Conservation (phyloP, 2,113 vertebrate species). For the Amblyopsis rosae region DNA sequence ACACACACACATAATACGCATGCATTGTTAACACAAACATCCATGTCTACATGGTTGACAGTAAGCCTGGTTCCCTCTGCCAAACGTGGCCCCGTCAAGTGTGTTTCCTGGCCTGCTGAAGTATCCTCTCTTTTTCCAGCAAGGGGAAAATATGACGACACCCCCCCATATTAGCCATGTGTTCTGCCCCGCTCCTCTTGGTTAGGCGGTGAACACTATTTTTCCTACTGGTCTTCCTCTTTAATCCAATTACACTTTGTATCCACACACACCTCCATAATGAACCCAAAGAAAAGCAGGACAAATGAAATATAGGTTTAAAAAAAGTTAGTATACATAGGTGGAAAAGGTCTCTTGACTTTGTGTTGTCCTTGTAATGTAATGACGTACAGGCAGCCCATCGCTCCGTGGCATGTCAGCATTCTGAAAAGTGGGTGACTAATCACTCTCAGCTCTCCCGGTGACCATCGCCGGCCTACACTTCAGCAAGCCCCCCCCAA, state of each 20-base stretch:
- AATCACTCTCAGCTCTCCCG: slow-evolving; percentile 1
- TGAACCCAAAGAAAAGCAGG: too few species aligned
- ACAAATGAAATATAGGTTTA: too few species aligned
- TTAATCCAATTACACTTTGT: neutral
- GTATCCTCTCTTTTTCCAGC: slow-evolving; percentile 24
- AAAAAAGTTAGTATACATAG: too few species aligned
- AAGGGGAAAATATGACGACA: slow-evolving; percentile 58
- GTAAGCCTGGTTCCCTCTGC: slow-evolving; percentile 41
- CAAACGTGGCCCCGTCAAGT: slow-evolving; percentile 60
- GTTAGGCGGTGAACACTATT: too few species aligned
- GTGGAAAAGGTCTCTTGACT: neutral
- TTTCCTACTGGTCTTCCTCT: too few species aligned
- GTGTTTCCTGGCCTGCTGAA: slow-evolving; percentile 43
- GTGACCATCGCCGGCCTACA: slow-evolving; percentile 59
- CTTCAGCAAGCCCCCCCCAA: slow-evolving; percentile 51
- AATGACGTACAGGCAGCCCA: neutral
- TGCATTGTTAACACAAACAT: slow-evolving; percentile 16
- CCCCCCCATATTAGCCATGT: slow-evolving; percentile 45
- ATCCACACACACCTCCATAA: slow-evolving; percentile 10
- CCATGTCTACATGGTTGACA: slow-evolving; percentile 32
- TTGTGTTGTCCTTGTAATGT: neutral
- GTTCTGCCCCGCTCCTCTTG: slow-evolving; percentile 17
- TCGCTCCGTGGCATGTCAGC: slow-evolving; percentile 7
- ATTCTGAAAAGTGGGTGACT: slow-evolving; percentile 20
- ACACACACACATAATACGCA: slow-evolving; percentile 1